Percentiles rank a stretch among this genome's conserved stretches.
Conservation (phyloP, 2,113 vertebrate species). For the Caranx ignobilis region DNA sequence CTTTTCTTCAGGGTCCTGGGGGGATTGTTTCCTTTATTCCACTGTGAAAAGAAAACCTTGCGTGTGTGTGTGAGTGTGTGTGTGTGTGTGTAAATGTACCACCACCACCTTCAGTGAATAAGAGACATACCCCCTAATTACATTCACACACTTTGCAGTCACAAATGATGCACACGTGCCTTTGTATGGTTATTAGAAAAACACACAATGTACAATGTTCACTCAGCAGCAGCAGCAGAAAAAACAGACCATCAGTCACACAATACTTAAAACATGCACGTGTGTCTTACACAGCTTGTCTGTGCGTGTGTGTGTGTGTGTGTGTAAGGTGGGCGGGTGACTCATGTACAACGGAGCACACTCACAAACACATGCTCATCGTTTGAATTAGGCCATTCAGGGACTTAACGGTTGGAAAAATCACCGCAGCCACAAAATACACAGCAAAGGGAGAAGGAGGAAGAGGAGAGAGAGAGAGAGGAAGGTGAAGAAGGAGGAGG, state of each 20-base stretch:
- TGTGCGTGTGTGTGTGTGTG: constrained; percentile 20
- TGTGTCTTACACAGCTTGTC: neutral
- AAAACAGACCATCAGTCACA: neutral
- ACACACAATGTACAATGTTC: constrained; percentile 10
- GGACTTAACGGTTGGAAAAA: constrained; percentile 48
- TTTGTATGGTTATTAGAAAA: constrained; percentile 9
- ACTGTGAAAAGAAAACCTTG: constrained; percentile 43
- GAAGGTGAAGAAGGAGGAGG: too few species aligned
- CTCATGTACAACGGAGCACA: constrained; percentile 34
- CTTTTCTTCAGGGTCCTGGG: constrained; percentile 44
- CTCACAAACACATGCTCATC: constrained; percentile 14
- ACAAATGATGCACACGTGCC: constrained; percentile 33
- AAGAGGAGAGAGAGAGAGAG: too few species aligned
- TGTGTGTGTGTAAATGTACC: neutral
- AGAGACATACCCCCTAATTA: constrained; percentile 25
- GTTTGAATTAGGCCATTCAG: constrained; percentile 38
- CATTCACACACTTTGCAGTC: constrained; percentile 29
- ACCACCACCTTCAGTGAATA: neutral
- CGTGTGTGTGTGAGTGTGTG: neutral
- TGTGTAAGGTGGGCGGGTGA: constrained; percentile 9
- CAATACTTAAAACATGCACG: constrained; percentile 21
- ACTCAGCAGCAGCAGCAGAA: neutral
- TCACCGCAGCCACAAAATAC: constrained; percentile 20
- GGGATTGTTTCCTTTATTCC: constrained; percentile 51
- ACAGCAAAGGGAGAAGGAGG: neutral